Percentiles rank a stretch among this genome's conserved stretches.
Evolutionary conservation across 2,113 vertebrate genomes (phyloP).

Genomic region (Dasyprocta punctata): DNA sequence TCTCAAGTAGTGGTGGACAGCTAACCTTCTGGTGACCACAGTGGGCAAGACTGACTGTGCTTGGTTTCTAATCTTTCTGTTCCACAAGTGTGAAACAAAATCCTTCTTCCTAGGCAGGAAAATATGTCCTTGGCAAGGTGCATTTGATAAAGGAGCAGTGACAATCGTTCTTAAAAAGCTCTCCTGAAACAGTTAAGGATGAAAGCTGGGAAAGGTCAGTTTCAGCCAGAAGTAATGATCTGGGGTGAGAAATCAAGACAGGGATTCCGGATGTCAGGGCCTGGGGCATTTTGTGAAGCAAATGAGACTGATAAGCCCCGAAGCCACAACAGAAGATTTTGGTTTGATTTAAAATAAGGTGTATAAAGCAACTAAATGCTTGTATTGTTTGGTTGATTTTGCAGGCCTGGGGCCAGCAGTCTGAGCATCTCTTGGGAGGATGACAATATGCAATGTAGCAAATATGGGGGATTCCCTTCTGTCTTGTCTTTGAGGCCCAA

Average conservation of each 20-base stretch:
- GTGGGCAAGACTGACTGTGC: neutral
- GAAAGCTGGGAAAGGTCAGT: neutral
- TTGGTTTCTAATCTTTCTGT: constrained; percentile 31
- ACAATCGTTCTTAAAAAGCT: neutral
- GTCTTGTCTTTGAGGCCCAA: no score
- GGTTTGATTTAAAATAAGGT: neutral
- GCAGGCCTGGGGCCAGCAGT: no score
- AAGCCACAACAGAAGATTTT: neutral
- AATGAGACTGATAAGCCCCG: neutral
- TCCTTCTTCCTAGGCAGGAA: neutral
- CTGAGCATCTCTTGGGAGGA: no score
- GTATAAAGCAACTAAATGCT: no score
- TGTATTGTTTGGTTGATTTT: no score
- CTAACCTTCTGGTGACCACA: neutral
- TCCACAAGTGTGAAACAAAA: neutral
- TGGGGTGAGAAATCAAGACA: neutral
- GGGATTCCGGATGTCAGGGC: neutral
- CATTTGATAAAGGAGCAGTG: neutral
- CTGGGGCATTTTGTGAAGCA: neutral
- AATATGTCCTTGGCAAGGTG: neutral
- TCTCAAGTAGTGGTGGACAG: neutral
- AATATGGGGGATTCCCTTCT: no score
- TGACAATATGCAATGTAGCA: no score
- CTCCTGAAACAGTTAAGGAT: neutral
- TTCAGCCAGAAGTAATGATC: neutral